These are phyloP conservation scores for Scrobipalpa costella DNA, from an alignment of 2,888 invertebrate genomes.

Conservation along the genomic window DNA sequence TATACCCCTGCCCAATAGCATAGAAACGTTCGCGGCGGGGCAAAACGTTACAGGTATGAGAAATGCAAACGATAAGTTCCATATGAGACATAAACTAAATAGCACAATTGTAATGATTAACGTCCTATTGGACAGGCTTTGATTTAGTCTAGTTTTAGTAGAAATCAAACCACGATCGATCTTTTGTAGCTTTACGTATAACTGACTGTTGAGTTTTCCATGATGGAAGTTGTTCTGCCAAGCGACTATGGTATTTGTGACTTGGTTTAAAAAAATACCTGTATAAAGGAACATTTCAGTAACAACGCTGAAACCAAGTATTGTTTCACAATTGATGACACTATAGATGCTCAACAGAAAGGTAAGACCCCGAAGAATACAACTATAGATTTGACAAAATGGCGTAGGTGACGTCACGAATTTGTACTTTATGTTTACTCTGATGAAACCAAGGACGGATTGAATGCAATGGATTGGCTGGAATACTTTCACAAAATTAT, in stretches of 20 bases:
- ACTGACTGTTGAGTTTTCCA: slow-evolving; percentile 47
- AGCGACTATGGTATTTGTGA: slow-evolving; percentile 11
- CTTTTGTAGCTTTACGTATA: slow-evolving; percentile 56
- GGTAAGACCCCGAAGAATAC: background rate
- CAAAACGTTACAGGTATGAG: slow-evolving; percentile 42
- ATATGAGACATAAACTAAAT: background rate
- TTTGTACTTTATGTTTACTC: slow-evolving; percentile 50
- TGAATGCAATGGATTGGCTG: slow-evolving; percentile 45
- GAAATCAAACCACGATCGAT: slow-evolving; percentile 52
- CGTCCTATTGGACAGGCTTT: slow-evolving; percentile 20
- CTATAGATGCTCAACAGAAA: background rate
- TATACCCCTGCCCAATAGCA: slow-evolving; percentile 38
- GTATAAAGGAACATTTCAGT: slow-evolving; percentile 26
- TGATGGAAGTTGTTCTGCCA: slow-evolving; percentile 36
- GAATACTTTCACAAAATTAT: slow-evolving; percentile 48
- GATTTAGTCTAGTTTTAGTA: slow-evolving; percentile 43
- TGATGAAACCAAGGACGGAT: slow-evolving; percentile 49
- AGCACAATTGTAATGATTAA: background rate
- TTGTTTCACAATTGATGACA: slow-evolving; percentile 8
- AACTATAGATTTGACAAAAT: slow-evolving; percentile 50
- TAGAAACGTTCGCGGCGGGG: slow-evolving; percentile 36
- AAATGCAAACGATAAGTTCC: slow-evolving; percentile 25
- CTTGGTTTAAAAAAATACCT: slow-evolving; percentile 34
- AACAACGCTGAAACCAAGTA: background rate
- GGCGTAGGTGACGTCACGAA: slow-evolving; percentile 52